Conservation (phyloP, 2,797 vertebrate genomes). For the Pseudochromis fuscus region DNA sequence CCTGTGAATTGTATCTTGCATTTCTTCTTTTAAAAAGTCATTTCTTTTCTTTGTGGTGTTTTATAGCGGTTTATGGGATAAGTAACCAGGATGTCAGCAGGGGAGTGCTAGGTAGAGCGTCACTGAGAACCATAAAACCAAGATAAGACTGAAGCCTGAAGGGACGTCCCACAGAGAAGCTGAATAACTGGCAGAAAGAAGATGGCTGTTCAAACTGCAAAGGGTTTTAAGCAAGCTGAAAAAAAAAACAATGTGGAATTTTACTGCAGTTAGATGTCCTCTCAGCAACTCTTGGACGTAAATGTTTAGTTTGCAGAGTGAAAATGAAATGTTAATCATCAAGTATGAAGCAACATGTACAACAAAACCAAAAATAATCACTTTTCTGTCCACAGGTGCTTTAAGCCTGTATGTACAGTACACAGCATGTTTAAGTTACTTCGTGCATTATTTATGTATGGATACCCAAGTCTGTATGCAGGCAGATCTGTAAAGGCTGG, state of each 20-base stretch:
- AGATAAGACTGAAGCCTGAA: slow-evolving; percentile 34
- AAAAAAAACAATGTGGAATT: slow-evolving; percentile 18
- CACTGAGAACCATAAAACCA: slow-evolving; percentile 52
- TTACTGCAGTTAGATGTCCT: slow-evolving; percentile 20
- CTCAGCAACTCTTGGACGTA: slow-evolving; percentile 28
- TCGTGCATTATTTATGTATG: not conserved
- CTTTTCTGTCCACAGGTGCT: not conserved
- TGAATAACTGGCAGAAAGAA: slow-evolving; percentile 44
- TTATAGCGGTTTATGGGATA: slow-evolving; percentile 42
- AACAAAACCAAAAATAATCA: not conserved
- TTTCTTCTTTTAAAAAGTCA: not conserved
- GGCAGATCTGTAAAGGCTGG: not conserved
- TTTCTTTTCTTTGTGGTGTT: slow-evolving; percentile 21
- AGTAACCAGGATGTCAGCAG: slow-evolving; percentile 56
- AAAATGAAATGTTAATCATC: slow-evolving; percentile 49
- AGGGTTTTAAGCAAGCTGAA: slow-evolving; percentile 35
- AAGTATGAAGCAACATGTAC: slow-evolving; percentile 10
- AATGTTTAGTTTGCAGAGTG: slow-evolving; percentile 40
- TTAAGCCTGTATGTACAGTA: not conserved
- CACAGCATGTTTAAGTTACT: not conserved
- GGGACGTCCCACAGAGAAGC: slow-evolving; percentile 43
- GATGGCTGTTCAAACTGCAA: slow-evolving; percentile 12
- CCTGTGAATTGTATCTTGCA: slow-evolving; percentile 7
- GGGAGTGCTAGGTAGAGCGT: slow-evolving; percentile 73
- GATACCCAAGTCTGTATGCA: not conserved